Conservation (phyloP, 2,888 invertebrate species). For the Troilus luridus region DNA sequence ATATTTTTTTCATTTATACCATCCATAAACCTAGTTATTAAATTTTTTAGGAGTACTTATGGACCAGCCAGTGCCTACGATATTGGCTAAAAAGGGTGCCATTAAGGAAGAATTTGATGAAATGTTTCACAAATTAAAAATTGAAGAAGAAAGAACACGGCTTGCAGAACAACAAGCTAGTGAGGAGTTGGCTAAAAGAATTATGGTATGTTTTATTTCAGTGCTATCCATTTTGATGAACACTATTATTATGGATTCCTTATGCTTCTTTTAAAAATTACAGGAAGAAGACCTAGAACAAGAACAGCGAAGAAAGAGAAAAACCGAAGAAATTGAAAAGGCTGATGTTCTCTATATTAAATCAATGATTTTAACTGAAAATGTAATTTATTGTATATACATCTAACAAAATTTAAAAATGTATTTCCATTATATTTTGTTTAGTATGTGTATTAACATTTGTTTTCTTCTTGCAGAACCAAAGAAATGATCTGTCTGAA, state of each 20-base stretch:
- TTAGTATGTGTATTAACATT: background rate
- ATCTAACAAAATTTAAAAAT: background rate
- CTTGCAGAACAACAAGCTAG: conserved; percentile 59
- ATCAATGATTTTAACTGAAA: conserved; percentile 55
- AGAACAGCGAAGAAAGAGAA: conserved; percentile 56
- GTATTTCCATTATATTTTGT: background rate
- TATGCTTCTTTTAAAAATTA: background rate
- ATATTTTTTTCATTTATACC: too few species aligned
- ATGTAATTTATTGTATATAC: conserved; percentile 19
- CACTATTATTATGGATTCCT: background rate
- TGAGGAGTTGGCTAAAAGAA: conserved; percentile 62
- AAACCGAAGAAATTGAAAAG: conserved; percentile 54
- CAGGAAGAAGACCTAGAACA: conserved; percentile 61
- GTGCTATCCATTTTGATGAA: background rate
- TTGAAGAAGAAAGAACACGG: conserved; percentile 61
- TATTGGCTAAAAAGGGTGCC: conserved; percentile 60
- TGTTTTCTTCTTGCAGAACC: conserved; percentile 37
- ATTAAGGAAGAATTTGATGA: conserved; percentile 64
- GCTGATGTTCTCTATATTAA: conserved; percentile 53
- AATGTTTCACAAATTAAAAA: conserved; percentile 60
- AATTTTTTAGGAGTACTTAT: conserved; percentile 56
- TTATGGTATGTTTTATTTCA: conserved; percentile 59
- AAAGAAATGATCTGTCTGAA: conserved; percentile 43
- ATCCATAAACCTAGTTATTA: background rate
- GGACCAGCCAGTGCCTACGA: conserved; percentile 54